Conservation (phyloP, 2,113 vertebrate species). For the Colossoma macropomum region DNA sequence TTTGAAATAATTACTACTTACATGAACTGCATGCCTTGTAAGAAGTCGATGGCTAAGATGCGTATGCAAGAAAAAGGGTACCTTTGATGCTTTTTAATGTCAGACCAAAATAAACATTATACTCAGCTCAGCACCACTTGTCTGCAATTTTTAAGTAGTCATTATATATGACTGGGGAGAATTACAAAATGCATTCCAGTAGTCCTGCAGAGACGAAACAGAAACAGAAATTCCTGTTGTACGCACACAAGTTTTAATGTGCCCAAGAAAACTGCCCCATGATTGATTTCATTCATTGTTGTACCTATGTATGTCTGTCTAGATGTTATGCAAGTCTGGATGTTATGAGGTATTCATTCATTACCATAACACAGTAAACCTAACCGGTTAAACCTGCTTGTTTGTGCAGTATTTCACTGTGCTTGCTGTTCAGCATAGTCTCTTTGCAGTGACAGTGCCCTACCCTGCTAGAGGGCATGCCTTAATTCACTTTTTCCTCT, state of each 20-base stretch:
- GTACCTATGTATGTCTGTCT: not conserved
- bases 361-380: not conserved
- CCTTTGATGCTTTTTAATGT: not conserved
- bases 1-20: not conserved
- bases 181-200: not conserved
- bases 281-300: not conserved
- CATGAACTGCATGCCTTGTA: not conserved
- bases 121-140: not conserved
- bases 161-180: not conserved
- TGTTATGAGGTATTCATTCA: not conserved
- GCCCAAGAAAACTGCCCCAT: not conserved
- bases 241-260: not conserved
- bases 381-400: constrained; percentile 24
- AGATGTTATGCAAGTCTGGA: not conserved
- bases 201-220: not conserved
- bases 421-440: not conserved
- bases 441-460: constrained; percentile 8
- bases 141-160: not conserved
- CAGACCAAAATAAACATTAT: not conserved
- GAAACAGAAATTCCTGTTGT: not conserved
- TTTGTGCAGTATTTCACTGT: not conserved
- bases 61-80: not conserved
- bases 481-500: constrained; percentile 15
- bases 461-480: not conserved
- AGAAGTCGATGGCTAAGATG: not conserved